Evolutionary conservation across 2,888 invertebrate species (phyloP).

Genomic region (Drosophila nigricruria): DNA sequence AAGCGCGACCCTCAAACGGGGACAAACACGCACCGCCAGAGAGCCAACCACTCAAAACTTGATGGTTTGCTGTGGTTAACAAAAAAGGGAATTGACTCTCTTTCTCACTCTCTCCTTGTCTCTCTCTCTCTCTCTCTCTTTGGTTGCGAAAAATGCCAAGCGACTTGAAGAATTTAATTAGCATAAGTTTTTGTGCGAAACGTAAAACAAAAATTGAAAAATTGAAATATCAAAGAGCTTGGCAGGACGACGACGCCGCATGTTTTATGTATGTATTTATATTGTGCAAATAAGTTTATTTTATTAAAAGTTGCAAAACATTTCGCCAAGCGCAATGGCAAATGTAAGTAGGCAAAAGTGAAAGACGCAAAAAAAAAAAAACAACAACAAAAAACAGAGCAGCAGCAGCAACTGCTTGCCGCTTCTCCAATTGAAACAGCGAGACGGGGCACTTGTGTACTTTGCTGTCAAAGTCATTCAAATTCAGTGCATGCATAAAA

Average conservation of each 20-base stretch:
- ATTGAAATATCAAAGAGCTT: constrained; percentile 67
- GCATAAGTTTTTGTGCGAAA: constrained; percentile 62
- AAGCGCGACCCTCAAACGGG: constrained; percentile 21
- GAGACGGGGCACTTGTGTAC: constrained; percentile 52
- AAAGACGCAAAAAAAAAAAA: constrained; percentile 20
- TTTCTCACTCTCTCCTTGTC: neutral
- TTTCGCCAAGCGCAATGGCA: constrained; percentile 61
- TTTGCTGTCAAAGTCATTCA: constrained; percentile 72
- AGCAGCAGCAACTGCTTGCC: constrained; percentile 7
- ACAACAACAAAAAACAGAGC: constrained; percentile 4
- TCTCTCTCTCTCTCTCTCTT: neutral
- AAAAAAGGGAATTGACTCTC: neutral
- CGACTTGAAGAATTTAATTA: constrained; percentile 67
- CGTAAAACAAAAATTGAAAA: constrained; percentile 66
- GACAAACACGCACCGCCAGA: constrained; percentile 15
- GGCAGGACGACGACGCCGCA: constrained; percentile 24
- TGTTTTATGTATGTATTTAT: constrained; percentile 66
- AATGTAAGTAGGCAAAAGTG: constrained; percentile 55
- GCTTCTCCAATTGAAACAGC: constrained; percentile 30
- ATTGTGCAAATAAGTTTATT: constrained; percentile 73
- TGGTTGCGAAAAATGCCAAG: constrained; percentile 16
- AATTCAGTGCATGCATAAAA: constrained; percentile 76
- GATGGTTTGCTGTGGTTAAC: constrained; percentile 40
- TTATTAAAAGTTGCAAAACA: constrained; percentile 73
- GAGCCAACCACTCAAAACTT: constrained; percentile 44